Evolutionary conservation across 2,888 invertebrate genomes (phyloP).

Genomic region (Rhamnusium bicolor): DNA sequence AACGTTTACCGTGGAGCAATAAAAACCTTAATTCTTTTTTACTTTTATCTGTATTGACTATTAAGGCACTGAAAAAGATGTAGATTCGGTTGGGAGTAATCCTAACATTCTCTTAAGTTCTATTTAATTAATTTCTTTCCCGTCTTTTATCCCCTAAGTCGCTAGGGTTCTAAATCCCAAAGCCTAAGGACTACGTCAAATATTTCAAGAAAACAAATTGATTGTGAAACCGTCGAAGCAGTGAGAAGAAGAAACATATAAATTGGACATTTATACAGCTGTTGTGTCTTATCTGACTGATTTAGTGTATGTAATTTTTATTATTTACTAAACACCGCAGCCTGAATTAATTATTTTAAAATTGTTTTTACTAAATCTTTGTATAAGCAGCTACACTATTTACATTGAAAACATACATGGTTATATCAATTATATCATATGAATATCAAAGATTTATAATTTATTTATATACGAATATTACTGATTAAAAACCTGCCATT

Average conservation of each 20-base stretch:
- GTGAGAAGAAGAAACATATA: not conserved
- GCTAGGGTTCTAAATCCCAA: not conserved
- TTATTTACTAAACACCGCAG: not conserved
- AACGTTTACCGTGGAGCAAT: not conserved
- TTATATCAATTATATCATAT: too few relatives aligned
- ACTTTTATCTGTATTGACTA: not conserved
- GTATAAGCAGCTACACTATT: not conserved
- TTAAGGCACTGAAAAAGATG: conserved; percentile 6
- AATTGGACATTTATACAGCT: conserved; percentile 15
- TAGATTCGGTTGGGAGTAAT: not conserved
- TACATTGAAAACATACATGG: too few relatives aligned
- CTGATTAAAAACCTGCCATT: too few relatives aligned
- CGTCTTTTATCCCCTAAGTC: conserved; percentile 12
- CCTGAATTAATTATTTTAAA: not conserved
- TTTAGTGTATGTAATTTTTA: not conserved
- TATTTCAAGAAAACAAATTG: conserved; percentile 13
- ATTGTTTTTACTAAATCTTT: not conserved
- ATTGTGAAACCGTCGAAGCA: conserved; percentile 10
- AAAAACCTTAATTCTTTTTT: not conserved
- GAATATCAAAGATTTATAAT: too few relatives aligned
- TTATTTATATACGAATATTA: too few relatives aligned
- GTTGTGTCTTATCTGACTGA: not conserved
- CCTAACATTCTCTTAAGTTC: conserved; percentile 3
- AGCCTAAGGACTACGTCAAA: not conserved
- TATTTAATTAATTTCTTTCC: conserved; percentile 11